Evolutionary conservation across 2,888 invertebrate species (phyloP), one percentile per base, ranked within the genome.

Genomic region (Chaetogeoica ovagalla): DNA sequence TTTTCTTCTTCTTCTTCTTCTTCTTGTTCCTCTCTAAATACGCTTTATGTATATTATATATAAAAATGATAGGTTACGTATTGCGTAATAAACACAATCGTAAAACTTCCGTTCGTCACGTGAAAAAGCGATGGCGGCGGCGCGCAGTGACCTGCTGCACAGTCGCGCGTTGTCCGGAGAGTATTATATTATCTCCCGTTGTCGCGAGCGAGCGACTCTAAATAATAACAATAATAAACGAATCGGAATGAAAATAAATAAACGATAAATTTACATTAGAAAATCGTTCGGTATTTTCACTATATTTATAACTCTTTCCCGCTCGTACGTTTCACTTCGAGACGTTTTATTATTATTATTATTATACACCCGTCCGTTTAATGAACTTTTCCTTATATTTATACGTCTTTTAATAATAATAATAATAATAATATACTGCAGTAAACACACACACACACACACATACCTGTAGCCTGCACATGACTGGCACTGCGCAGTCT

Each of bases 21-120:
- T 70, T 48, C 21, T 37, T 4, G 30, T 30, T 30, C 30, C 30
- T 30, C 30, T 30, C 30, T 30, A 1, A 77, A 70, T 70, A 77
- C 37, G 52, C 70, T 77, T 77, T 62, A 37, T 69, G n/a, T 74
- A 76, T 68, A 23, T 59, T 59, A 30, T 2, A 30, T 2, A 30
- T 2, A 30, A 30, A 30, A 30, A 30, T 2, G 1, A 30, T 30
- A 30, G 30, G 30, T 30, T 30, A 30, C 17, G 5, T 57, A 39
- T 68, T 52, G 6, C 52, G 52, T 52, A 68, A 23, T 13, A 37
- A 52, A 69, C 55, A 76, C 30, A 55, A 71, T 79, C 69, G 43
- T 79, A 79, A 79, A 79, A 79, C 79, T 79, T 79, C 79, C 57
- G 79, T 79, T 70, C 71, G 79, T 79, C 79, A 79, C 63, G 57